phyloP scores from a whole-genome alignment of 1,140 invertebrate genomes.

The Drosophila kurseongensis region DNA sequence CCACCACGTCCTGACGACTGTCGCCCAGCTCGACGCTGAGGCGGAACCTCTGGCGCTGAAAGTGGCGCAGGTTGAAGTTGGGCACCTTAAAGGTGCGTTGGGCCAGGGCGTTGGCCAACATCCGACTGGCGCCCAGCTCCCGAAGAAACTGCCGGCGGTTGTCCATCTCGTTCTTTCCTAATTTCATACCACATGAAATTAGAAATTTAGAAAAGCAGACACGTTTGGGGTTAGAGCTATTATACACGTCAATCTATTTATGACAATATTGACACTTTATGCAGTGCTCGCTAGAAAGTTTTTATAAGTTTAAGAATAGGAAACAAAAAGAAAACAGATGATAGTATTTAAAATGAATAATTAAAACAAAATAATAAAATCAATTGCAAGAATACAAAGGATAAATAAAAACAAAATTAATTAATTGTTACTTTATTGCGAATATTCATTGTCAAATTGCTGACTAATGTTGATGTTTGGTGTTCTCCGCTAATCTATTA shows the following conservation, averaged over 20 bases:
- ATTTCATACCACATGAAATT: constrained; percentile 47
- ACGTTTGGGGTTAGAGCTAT: constrained; percentile 16
- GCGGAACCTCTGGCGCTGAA: constrained; percentile 32
- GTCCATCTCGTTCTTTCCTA: constrained; percentile 30
- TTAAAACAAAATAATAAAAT: too few relatives aligned
- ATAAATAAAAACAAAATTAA: not conserved
- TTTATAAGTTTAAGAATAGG: not conserved
- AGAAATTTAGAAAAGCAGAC: constrained; percentile 29
- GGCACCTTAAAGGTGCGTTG: constrained; percentile 23
- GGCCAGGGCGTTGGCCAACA: constrained; percentile 44
- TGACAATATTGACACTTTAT: not conserved
- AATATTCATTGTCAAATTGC: not conserved
- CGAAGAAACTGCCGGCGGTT: constrained; percentile 41
- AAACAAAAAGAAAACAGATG: too few relatives aligned
- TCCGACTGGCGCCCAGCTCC: constrained; percentile 43
- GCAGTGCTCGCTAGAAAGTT: not conserved
- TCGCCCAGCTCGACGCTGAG: constrained; percentile 48
- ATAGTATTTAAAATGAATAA: too few relatives aligned
- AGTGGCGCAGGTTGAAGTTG: constrained; percentile 46
- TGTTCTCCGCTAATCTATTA: not conserved
- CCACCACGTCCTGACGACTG: constrained; percentile 25
- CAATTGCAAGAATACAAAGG: not conserved
- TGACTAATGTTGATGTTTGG: constrained; percentile 1
- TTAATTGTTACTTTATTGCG: not conserved
- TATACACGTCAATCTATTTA: constrained; percentile 1